phyloP scores from a whole-genome alignment of 2,113 vertebrate species.

The Microcebus ravelobensis region DNA sequence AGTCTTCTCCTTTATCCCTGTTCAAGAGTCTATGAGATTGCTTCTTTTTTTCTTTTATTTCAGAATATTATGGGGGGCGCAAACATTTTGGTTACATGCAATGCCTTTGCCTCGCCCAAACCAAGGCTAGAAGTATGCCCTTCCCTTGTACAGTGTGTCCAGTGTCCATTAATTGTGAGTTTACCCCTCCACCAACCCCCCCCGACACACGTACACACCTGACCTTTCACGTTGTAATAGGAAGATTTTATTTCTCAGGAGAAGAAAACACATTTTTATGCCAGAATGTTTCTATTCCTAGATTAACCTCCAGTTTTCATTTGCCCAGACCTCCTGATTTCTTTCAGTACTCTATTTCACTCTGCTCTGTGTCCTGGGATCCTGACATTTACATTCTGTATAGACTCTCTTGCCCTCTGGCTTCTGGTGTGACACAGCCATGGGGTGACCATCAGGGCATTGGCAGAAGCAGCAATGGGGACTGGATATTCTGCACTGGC shows the following conservation, averaged over 20 bases:
- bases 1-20: neutral
- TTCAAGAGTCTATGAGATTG: neutral
- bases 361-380: neutral
- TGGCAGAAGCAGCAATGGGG: neutral
- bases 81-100: no score
- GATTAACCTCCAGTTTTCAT: neutral
- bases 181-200: no score
- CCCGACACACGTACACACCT: no score
- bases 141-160: no score
- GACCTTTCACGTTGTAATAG: neutral
- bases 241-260: neutral
- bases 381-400: neutral
- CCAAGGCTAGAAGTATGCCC: no score
- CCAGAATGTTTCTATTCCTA: neutral
- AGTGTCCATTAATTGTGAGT: no score
- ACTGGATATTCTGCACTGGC: neutral
- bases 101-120: no score
- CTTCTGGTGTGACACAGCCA: neutral
- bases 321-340: rapidly evolving
- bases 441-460: neutral
- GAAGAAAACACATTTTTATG: neutral
- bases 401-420: neutral
- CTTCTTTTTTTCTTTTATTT: neutral
- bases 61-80: no score
- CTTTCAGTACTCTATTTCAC: neutral